Percentiles rank a stretch among this genome's conserved stretches.
These are phyloP conservation scores for Ranitomeya imitator DNA, from an alignment of 2,113 vertebrate species.

Conservation along the genomic window DNA sequence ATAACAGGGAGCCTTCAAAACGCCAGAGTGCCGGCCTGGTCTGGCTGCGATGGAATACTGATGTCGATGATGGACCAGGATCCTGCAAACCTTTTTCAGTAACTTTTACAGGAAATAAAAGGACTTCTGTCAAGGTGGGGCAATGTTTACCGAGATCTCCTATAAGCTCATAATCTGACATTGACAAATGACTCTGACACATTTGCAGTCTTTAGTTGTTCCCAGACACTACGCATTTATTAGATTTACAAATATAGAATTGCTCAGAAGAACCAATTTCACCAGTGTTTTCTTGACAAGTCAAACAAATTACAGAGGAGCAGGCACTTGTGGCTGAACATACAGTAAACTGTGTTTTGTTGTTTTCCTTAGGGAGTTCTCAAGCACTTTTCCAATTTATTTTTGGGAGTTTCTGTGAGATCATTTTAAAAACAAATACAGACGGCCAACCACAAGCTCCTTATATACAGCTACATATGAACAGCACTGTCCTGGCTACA, in stretches of 20 bases:
- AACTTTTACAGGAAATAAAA: too few species aligned
- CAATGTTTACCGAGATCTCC: not conserved
- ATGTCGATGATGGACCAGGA: too few species aligned
- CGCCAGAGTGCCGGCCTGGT: too few species aligned
- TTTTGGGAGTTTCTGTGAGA: conserved; percentile 10
- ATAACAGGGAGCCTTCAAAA: too few species aligned
- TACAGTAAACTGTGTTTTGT: not conserved
- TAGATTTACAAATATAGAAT: conserved; percentile 31
- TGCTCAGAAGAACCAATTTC: conserved; percentile 17
- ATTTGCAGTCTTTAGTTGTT: not conserved
- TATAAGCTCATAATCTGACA: not conserved
- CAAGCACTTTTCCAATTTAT: conserved; percentile 22
- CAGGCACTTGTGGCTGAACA: not conserved
- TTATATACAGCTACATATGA: not conserved
- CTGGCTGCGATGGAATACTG: too few species aligned
- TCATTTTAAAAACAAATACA: conserved; percentile 47
- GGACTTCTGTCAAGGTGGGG: not conserved
- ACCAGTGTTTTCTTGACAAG: not conserved
- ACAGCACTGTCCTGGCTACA: not conserved
- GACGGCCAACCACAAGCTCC: not conserved
- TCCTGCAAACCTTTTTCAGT: too few species aligned
- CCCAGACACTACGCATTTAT: conserved; percentile 33
- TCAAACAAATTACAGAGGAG: conserved; percentile 43
- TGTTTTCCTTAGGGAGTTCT: conserved; percentile 16
- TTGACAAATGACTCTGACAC: not conserved